phyloP scores from a whole-genome alignment of 1,140 invertebrate genomes.

The Drosophila novamexicana region DNA sequence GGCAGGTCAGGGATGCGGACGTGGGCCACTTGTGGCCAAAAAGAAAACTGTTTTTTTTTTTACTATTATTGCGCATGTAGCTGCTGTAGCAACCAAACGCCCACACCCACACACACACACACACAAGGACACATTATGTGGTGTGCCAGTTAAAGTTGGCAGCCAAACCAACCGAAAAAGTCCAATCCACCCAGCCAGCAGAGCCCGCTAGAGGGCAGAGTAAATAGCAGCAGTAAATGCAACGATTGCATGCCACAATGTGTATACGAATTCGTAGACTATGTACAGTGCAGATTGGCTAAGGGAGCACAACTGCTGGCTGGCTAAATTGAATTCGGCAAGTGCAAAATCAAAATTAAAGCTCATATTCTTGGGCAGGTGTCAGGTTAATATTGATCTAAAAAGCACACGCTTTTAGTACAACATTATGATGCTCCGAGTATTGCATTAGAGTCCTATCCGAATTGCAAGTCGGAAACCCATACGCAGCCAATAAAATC shows the following conservation, averaged over 20 bases:
- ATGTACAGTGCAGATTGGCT: slow-evolving; percentile 9
- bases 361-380: too few species aligned
- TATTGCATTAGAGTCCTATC: too few species aligned
- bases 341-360: too few species aligned
- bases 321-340: too few species aligned
- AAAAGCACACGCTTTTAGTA: too few species aligned
- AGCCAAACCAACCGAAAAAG: slow-evolving; percentile 23
- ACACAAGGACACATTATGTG: slow-evolving; percentile 13
- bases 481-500: too few species aligned
- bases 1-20: slow-evolving; percentile 19
- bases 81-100: slow-evolving; percentile 13
- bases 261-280: slow-evolving; percentile 7
- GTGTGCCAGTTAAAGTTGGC: slow-evolving; percentile 44
- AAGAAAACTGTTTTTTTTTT: background rate
- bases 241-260: slow-evolving; percentile 43
- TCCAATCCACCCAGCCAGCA: slow-evolving; percentile 5
- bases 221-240: slow-evolving; percentile 48
- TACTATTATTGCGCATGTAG: slow-evolving; percentile 19
- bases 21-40: slow-evolving; percentile 14
- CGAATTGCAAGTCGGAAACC: too few species aligned
- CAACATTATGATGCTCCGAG: too few species aligned
- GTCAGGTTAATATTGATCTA: too few species aligned
- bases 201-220: slow-evolving; percentile 6
- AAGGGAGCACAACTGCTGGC: background rate
- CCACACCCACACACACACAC: slow-evolving; percentile 27